Evolutionary conservation across 1,140 invertebrate genomes (phyloP).

Genomic region (Megalonaias nervosa): DNA sequence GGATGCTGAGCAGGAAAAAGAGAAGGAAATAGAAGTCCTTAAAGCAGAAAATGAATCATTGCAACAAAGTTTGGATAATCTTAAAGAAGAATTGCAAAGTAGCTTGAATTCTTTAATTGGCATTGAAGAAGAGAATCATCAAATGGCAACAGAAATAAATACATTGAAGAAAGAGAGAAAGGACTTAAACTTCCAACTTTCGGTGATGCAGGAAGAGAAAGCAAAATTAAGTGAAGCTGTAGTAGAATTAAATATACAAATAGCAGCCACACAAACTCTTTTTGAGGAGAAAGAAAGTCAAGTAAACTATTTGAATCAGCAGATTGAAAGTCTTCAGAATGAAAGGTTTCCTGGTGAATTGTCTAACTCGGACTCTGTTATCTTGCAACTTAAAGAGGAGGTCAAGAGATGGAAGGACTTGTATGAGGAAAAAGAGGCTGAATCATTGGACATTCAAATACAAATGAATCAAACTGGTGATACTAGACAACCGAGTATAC

Average conservation of each 20-base stretch:
- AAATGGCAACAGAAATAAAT: not conserved
- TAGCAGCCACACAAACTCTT: slow-evolving; percentile 2
- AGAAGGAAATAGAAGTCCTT: not conserved
- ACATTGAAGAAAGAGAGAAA: slow-evolving; percentile 7
- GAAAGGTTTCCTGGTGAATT: too few relatives aligned
- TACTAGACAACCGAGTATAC: too few relatives aligned
- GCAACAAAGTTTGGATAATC: not conserved
- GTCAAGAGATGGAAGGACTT: too few relatives aligned
- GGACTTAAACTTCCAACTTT: not conserved
- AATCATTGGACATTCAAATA: too few relatives aligned
- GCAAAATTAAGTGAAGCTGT: too few relatives aligned
- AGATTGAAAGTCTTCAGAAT: too few relatives aligned
- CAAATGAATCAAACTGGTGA: too few relatives aligned
- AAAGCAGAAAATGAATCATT: not conserved
- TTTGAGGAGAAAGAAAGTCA: slow-evolving; percentile 21
- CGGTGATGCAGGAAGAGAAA: too few relatives aligned
- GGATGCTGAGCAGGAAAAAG: not conserved
- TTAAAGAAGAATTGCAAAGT: not conserved
- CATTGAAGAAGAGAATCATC: slow-evolving; percentile 5
- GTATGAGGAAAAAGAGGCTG: too few relatives aligned
- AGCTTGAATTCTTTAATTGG: not conserved
- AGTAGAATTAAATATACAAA: slow-evolving; percentile 2
- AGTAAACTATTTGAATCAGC: not conserved
- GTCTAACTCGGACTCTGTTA: too few relatives aligned
- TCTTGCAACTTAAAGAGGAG: too few relatives aligned